Evolutionary conservation across 2,113 vertebrate genomes (phyloP).

Genomic region (Alexandromys fortis): DNA sequence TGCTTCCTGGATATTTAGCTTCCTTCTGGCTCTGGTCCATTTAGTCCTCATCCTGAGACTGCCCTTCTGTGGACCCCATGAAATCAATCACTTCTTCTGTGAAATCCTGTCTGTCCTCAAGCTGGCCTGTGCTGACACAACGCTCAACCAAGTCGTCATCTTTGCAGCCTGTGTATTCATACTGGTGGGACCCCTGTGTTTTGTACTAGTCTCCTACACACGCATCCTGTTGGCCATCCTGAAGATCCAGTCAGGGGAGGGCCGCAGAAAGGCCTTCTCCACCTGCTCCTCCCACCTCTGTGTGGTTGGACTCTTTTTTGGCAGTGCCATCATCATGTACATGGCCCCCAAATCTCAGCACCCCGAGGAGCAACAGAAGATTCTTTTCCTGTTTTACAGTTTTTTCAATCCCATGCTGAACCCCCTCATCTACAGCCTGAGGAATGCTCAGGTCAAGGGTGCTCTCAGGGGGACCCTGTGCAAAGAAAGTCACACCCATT

Average conservation of each 20-base stretch:
- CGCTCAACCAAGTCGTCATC: not conserved
- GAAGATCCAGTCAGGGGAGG: not conserved
- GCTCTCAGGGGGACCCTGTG: no score
- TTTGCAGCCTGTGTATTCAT: not conserved
- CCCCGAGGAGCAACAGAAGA: no score
- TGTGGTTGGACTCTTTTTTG: no score
- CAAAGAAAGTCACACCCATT: no score
- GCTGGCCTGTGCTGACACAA: constrained; percentile 68
- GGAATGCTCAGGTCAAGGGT: no score
- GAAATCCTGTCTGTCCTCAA: constrained; percentile 75
- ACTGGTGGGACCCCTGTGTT: no score
- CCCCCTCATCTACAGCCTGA: no score
- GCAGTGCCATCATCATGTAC: no score
- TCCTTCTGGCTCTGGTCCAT: constrained; percentile 63
- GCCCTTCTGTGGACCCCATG: constrained; percentile 62
- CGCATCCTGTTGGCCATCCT: not conserved
- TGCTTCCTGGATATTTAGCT: constrained; percentile 53
- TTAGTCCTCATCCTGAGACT: constrained; percentile 61
- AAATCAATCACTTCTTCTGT: constrained; percentile 74
- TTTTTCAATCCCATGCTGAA: no score
- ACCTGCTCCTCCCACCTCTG: not conserved
- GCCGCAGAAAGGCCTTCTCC: not conserved
- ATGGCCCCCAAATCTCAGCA: no score
- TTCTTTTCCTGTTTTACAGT: no score
- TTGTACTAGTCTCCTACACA: no score